These are phyloP conservation scores for Clarias laeviceps DNA, from an alignment of 2,797 vertebrate species.

Conservation along the genomic window DNA sequence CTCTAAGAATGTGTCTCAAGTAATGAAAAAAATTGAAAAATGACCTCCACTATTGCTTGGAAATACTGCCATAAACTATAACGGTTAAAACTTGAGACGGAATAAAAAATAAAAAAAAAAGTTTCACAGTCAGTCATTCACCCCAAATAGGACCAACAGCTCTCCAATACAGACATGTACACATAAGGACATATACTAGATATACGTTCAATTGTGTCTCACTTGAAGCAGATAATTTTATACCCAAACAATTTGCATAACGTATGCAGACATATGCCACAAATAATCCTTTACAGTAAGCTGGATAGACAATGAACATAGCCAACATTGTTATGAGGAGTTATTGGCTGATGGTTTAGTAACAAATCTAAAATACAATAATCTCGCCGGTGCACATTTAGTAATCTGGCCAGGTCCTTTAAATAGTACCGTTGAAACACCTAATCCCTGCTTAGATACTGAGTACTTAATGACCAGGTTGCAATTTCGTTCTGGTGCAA, in stretches of 20 bases:
- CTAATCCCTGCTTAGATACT: slow-evolving; percentile 15
- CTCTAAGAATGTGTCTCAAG: neutral
- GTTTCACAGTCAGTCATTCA: neutral
- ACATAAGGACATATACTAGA: neutral
- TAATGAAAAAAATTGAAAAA: neutral
- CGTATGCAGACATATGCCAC: slow-evolving; percentile 2
- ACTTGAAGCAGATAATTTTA: neutral
- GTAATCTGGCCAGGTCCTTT: neutral
- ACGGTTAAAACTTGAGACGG: neutral
- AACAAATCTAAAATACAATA: slow-evolving; percentile 9
- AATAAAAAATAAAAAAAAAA: neutral
- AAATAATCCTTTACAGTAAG: slow-evolving; percentile 23
- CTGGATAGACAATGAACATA: neutral
- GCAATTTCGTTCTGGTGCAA: neutral
- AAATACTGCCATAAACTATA: neutral
- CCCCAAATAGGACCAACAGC: neutral
- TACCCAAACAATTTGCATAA: slow-evolving; percentile 15
- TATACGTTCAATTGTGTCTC: neutral
- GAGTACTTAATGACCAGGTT: neutral
- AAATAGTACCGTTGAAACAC: slow-evolving; percentile 23
- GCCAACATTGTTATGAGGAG: slow-evolving; percentile 25
- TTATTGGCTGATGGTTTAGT: slow-evolving; percentile 32
- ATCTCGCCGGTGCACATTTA: slow-evolving; percentile 8
- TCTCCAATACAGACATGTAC: neutral
- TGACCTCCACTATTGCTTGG: neutral